Conservation (phyloP, 92 coral and sea anemone species). For the Bergia puertoricense region DNA sequence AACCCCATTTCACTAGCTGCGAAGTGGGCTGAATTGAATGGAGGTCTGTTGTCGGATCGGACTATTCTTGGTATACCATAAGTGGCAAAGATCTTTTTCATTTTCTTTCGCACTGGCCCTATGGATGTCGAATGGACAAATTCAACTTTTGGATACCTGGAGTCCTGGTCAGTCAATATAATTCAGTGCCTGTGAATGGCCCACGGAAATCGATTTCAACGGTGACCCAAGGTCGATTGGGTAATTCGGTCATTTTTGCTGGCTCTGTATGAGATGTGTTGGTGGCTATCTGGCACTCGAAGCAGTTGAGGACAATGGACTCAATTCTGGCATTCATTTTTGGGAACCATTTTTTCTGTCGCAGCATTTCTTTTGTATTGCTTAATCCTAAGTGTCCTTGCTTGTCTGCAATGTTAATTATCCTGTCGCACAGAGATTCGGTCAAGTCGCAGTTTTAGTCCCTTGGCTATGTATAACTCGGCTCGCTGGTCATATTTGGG, state of each 20-base stretch:
- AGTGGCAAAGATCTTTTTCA: slow-evolving; percentile 47
- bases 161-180: slow-evolving; percentile 59
- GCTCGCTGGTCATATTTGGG: slow-evolving; percentile 61
- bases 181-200: slow-evolving; percentile 57
- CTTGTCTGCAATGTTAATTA: slow-evolving; percentile 49
- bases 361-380: slow-evolving; percentile 63
- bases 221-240: slow-evolving; percentile 55
- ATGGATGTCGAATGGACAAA: slow-evolving; percentile 48
- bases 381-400: slow-evolving; percentile 65
- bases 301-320: slow-evolving; percentile 42
- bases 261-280: slow-evolving; percentile 47
- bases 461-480: not conserved
- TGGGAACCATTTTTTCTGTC: slow-evolving; percentile 64
- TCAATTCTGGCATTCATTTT: slow-evolving; percentile 53
- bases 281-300: slow-evolving; percentile 63
- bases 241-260: slow-evolving; percentile 45
- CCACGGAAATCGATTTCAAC: slow-evolving; percentile 61
- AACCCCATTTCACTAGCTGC: too few relatives aligned
- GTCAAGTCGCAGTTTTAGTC: slow-evolving; percentile 52
- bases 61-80: slow-evolving; percentile 48
- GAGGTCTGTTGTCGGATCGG: slow-evolving; percentile 63
- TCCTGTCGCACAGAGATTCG: slow-evolving; percentile 37
- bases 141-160: slow-evolving; percentile 66
- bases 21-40: slow-evolving; percentile 42
- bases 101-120: slow-evolving; percentile 36